These are phyloP conservation scores for Neodontobutis hainanensis DNA, from an alignment of 2,113 vertebrate genomes.

Conservation along the genomic window DNA sequence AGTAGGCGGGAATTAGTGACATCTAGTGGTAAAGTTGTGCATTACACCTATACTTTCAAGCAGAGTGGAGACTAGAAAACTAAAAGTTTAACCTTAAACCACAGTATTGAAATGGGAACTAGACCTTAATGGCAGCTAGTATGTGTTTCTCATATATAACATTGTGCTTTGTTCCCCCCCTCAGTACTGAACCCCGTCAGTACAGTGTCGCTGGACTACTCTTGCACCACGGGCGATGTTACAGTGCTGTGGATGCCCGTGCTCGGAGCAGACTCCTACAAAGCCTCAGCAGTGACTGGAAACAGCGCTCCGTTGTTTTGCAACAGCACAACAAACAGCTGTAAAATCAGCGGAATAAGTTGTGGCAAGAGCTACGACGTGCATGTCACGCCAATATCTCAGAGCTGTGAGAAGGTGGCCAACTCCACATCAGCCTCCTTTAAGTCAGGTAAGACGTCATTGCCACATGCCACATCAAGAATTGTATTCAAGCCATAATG, in stretches of 20 bases:
- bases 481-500: too few species aligned
- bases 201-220: conserved; percentile 62
- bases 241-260: conserved; percentile 61
- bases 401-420: conserved; percentile 62
- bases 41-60: too few species aligned
- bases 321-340: conserved; percentile 48
- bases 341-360: conserved; percentile 50
- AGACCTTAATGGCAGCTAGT: too few species aligned
- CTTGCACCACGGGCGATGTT: conserved; percentile 50
- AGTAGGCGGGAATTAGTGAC: background rate
- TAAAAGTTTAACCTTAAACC: too few species aligned
- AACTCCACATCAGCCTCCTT: conserved; percentile 48
- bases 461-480: background rate
- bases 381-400: conserved; percentile 57
- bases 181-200: conserved; percentile 65
- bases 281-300: conserved; percentile 25
- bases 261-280: conserved; percentile 68
- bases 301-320: conserved; percentile 53
- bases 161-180: background rate
- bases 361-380: conserved; percentile 67
- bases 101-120: too few species aligned
- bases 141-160: background rate
- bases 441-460: conserved; percentile 57
- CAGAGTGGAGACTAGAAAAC: too few species aligned
- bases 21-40: background rate